phyloP scores from a whole-genome alignment of 2,797 vertebrate genomes.

The Peromyscus nudipes region DNA sequence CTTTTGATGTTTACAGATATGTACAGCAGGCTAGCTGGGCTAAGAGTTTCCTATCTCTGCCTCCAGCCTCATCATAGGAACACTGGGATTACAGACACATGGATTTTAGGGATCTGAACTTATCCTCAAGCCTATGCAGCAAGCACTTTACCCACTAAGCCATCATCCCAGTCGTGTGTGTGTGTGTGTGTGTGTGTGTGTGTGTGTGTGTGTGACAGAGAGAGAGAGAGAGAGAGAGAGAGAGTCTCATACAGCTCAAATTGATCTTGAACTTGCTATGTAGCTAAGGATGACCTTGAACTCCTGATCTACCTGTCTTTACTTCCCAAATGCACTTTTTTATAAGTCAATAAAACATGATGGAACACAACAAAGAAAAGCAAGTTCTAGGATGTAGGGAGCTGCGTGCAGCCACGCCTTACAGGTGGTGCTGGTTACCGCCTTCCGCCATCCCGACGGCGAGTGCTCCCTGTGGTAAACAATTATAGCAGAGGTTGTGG shows the following conservation, averaged over 20 bases:
- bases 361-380: background rate
- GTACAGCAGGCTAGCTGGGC: too few species aligned
- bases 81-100: background rate
- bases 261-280: background rate
- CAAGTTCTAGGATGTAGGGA: background rate
- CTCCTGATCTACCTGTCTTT: background rate
- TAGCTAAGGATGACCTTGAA: background rate
- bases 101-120: background rate
- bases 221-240: background rate
- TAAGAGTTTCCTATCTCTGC: background rate
- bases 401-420: too few species aligned
- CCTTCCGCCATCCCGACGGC: too few species aligned
- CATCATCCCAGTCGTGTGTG: background rate
- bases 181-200: background rate
- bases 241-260: background rate
- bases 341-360: background rate
- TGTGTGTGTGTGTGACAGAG: too few species aligned
- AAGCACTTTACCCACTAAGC: background rate
- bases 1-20: background rate
- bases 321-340: background rate
- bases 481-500: too few species aligned
- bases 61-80: background rate
- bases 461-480: too few species aligned
- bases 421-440: too few species aligned
- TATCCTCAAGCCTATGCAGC: background rate